phyloP scores from a whole-genome alignment of 2,113 vertebrate species.

The Thryonomys swinderianus region DNA sequence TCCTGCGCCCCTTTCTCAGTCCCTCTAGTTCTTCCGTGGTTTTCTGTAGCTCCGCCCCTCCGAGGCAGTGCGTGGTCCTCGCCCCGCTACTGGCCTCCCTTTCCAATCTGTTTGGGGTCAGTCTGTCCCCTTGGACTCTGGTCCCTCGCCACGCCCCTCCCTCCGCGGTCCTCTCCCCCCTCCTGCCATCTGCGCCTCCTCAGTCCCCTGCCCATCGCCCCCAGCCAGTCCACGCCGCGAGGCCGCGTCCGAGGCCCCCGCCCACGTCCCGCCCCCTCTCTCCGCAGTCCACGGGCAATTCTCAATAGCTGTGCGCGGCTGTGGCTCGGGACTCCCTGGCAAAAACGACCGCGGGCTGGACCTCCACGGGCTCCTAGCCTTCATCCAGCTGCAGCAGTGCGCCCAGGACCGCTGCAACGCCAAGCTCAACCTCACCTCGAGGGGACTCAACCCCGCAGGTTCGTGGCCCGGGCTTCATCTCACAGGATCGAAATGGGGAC shows the following conservation, averaged over 20 bases:
- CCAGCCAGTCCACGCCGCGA: rapidly evolving
- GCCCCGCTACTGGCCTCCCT: no score
- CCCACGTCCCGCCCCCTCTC: background rate
- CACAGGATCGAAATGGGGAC: rapidly evolving
- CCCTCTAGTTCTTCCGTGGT: background rate
- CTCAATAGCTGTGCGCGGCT: constrained; percentile 79
- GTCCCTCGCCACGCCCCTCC: no score
- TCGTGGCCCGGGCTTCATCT: background rate
- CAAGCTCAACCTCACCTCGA: constrained; percentile 76
- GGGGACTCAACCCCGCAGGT: constrained; percentile 73
- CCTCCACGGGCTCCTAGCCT: constrained; percentile 78
- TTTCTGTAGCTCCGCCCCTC: background rate
- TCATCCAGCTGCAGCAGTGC: constrained; percentile 82
- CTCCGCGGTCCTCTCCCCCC: background rate
- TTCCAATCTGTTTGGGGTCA: background rate
- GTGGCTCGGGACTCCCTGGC: constrained; percentile 75
- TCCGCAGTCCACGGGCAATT: constrained; percentile 81
- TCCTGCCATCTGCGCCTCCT: background rate
- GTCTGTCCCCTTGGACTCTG: background rate
- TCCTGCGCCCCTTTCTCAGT: background rate
- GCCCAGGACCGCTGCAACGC: constrained; percentile 78
- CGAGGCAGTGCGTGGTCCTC: background rate
- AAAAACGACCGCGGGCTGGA: constrained; percentile 83
- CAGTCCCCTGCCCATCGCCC: rapidly evolving
- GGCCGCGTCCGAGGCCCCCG: background rate